Percentiles rank a stretch among this genome's conserved stretches.
Conservation (phyloP, 2,113 vertebrate genomes). For the Illadopsis cleaveri region DNA sequence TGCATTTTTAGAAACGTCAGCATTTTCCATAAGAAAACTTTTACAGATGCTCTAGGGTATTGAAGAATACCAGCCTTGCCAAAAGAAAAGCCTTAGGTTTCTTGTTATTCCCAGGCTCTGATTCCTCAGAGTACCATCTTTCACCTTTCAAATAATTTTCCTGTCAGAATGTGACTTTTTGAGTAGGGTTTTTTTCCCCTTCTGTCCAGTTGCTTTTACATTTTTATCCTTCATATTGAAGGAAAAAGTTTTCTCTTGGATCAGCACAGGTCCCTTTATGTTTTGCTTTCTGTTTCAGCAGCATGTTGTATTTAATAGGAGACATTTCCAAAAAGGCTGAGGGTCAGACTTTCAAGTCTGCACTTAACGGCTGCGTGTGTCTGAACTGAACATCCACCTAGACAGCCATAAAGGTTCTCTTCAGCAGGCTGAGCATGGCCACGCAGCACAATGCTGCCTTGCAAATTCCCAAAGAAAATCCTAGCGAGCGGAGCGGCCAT, state of each 20-base stretch:
- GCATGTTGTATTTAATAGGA: slow-evolving; percentile 21
- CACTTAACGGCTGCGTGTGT: neutral
- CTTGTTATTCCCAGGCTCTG: neutral
- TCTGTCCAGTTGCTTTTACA: neutral
- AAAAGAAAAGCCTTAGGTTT: neutral
- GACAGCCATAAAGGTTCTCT: neutral
- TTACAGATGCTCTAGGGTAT: neutral
- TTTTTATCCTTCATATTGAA: neutral
- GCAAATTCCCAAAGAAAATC: neutral
- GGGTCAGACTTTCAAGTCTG: slow-evolving; percentile 45
- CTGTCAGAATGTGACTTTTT: slow-evolving; percentile 7
- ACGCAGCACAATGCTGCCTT: neutral
- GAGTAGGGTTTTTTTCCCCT: neutral
- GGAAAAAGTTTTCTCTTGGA: slow-evolving; percentile 3
- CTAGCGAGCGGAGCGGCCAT: neutral
- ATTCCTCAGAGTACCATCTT: neutral
- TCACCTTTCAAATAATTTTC: neutral
- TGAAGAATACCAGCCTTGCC: neutral
- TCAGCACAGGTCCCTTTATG: neutral
- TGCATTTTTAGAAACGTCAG: slow-evolving; percentile 31
- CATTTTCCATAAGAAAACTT: slow-evolving; percentile 33
- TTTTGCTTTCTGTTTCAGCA: neutral
- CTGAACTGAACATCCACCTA: neutral
- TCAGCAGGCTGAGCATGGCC: neutral
- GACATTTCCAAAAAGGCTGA: slow-evolving; percentile 30